Base-by-base conservation (phyloP, 2,888 invertebrate genomes). In the Drosophila limbata region DNA sequence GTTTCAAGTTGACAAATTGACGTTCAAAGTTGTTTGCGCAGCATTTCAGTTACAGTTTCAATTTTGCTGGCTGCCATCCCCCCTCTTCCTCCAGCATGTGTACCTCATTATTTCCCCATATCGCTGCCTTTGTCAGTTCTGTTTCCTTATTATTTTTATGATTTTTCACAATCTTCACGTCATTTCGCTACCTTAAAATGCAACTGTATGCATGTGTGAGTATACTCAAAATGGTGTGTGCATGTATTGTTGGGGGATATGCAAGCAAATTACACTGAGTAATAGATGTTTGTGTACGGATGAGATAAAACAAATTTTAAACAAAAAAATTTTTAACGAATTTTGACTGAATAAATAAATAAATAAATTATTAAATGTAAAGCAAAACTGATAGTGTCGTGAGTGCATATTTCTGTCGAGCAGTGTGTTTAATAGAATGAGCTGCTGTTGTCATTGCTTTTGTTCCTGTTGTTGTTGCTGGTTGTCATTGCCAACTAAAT, bases 21-120 rank as follows among this genome's bases (percentile, higher is more conserved):
- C 89, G 84, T 85, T 78, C 88, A 85, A 85, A 85, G 80, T 89
- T 85, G 90, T 85, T 89, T 88, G 90, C 86, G 80, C 86, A 78
- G 88, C 86, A 77, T 88, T 85, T 89, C 80, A 78, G 83, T 80
- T 77, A 87, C 89, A 89, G 69, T 89, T 83, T 76, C 56, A 69
- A 67, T 84, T 81, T 62, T 69, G 61, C 69, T 73, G 42, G 52
- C 48, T 69, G 37, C 71, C 61, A 51, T 70, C 68, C 45, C 40
- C 33, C 3, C 44, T 50, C 51, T 48, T 19, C 25, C 28, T 19
- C 6, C 6, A 25, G 15, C 28, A n/a, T 48, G n/a, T 17, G 39
- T 25, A 45, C 39, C 19, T 48, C 56, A 65, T 73, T 65, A 69
- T 73, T 67, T 40, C 69, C 45, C 57, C 21, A 65, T 66, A 33